A percentile compares a stretch with the other conserved stretches of the same genome.
Evolutionary conservation across 2,113 vertebrate genomes (phyloP).

Genomic region (human (Homo sapiens)): DNA sequence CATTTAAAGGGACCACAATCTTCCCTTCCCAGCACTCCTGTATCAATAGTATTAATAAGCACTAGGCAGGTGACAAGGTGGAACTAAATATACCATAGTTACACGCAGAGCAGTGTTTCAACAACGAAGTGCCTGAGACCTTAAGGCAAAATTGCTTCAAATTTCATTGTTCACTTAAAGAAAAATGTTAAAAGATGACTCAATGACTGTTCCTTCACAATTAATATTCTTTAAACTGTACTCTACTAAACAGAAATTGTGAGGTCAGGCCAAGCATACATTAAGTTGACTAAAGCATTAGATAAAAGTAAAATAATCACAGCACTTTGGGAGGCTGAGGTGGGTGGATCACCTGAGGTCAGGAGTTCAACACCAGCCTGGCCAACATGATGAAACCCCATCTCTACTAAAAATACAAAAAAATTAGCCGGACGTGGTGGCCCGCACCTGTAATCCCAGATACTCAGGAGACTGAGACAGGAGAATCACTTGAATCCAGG

Average conservation of each 20-base stretch:
- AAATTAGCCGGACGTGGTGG: no score
- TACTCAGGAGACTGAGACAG: no score
- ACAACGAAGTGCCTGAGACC: not conserved
- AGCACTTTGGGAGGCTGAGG: no score
- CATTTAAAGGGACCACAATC: no score
- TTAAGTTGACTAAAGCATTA: not conserved
- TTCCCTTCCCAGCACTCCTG: no score
- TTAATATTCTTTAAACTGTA: not conserved
- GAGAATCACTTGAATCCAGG: no score
- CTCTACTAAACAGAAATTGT: not conserved
- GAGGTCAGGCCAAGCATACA: not conserved
- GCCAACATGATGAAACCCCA: no score
- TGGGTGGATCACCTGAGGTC: no score
- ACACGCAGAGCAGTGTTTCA: not conserved
- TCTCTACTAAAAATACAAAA: no score
- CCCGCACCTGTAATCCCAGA: no score
- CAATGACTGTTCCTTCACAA: not conserved
- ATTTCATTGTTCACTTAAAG: not conserved
- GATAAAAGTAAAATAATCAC: conserved; percentile 4
- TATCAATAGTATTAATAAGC: not conserved
- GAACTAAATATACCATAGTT: not conserved
- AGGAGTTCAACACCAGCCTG: no score
- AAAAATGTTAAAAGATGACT: not conserved
- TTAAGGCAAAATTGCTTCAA: not conserved
- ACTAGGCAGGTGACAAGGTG: not conserved